phyloP scores from a whole-genome alignment of 2,113 vertebrate species.

The Daphoenositta chrysoptera region DNA sequence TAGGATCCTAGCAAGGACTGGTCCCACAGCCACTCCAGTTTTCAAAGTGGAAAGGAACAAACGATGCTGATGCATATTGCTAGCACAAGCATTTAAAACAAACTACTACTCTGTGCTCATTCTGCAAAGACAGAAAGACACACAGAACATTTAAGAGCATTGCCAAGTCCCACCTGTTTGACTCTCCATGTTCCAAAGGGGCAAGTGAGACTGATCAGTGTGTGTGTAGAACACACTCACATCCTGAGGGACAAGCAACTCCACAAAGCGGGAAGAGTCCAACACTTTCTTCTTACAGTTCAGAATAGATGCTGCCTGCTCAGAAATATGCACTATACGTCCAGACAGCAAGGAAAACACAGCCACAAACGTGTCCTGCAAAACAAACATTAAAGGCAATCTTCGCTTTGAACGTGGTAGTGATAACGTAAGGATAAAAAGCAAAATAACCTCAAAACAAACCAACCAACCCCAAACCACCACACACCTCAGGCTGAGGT shows the following conservation, averaged over 20 bases:
- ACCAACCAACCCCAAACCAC: neutral
- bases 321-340: slow-evolving; percentile 79
- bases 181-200: slow-evolving; percentile 76
- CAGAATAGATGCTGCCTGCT: slow-evolving; percentile 82
- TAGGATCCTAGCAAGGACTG: neutral
- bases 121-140: neutral
- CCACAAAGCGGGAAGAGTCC: slow-evolving; percentile 81
- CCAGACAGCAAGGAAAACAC: slow-evolving; percentile 86
- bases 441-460: neutral
- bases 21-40: neutral
- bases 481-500: neutral
- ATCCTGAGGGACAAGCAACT: slow-evolving; percentile 87
- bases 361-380: slow-evolving; percentile 84
- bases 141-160: neutral
- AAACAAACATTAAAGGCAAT: neutral
- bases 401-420: neutral
- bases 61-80: neutral
- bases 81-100: neutral
- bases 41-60: neutral
- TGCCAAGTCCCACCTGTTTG: slow-evolving; percentile 51
- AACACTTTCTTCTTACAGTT: slow-evolving; percentile 82
- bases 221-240: slow-evolving; percentile 84
- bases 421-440: neutral
- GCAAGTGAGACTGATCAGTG: slow-evolving; percentile 81
- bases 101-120: neutral